These are phyloP conservation scores for Drosophila asahinai DNA, from an alignment of 1,140 invertebrate genomes.

Conservation along the genomic window DNA sequence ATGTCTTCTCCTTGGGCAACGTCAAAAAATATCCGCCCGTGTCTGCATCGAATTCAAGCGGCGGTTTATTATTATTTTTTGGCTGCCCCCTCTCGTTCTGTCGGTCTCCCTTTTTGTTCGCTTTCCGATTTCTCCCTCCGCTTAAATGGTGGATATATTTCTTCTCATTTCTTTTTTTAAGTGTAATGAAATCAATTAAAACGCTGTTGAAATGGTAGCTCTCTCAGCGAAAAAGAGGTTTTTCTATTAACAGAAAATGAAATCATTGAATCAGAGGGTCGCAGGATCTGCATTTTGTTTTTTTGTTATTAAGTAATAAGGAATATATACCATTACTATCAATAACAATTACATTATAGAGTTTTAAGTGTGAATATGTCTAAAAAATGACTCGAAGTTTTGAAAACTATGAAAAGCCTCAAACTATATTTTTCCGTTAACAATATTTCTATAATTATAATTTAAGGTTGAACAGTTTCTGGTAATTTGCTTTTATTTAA, in stretches of 20 bases:
- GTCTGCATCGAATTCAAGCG: conserved; percentile 70
- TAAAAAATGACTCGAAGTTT: no score
- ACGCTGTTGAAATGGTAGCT: conserved; percentile 13
- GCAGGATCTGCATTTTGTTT: not conserved
- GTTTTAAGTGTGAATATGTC: not conserved
- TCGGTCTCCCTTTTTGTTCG: conserved; percentile 16
- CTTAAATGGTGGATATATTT: not conserved
- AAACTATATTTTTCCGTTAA: no score
- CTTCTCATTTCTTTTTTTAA: conserved; percentile 17
- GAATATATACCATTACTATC: no score
- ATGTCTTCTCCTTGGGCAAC: conserved; percentile 68
- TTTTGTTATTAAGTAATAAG: not conserved
- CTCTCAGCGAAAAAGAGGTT: not conserved
- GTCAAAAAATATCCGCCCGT: conserved; percentile 79
- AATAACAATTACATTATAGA: no score
- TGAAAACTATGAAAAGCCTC: not conserved
- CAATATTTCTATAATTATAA: no score
- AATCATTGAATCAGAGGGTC: not conserved
- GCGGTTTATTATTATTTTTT: conserved; percentile 71
- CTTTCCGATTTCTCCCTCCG: not conserved
- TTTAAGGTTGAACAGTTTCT: no score
- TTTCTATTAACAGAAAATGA: not conserved
- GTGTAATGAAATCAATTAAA: conserved; percentile 59
- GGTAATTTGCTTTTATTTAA: not conserved
- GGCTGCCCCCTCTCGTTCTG: conserved; percentile 6